phyloP scores from a whole-genome alignment of 1,140 invertebrate genomes.

The Scaptomyza graminum region DNA sequence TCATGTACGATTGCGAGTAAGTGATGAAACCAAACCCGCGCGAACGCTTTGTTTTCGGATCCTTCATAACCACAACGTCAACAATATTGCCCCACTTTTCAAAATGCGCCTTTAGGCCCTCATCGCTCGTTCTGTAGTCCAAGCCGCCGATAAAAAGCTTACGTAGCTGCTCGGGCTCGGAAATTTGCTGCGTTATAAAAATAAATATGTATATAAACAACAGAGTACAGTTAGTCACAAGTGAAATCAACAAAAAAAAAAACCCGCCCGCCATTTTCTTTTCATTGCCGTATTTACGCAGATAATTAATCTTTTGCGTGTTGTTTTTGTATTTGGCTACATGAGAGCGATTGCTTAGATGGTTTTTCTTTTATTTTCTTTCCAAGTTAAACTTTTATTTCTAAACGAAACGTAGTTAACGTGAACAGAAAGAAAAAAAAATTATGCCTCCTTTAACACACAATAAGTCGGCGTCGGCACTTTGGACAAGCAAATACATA shows the following conservation, averaged over 20 bases:
- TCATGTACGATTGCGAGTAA: constrained; percentile 95
- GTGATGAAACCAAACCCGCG: constrained; percentile 99
- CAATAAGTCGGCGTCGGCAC: constrained; percentile 49
- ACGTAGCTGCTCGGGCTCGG: constrained; percentile 95
- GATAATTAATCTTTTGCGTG: constrained; percentile 11
- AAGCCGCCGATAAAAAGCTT: constrained; percentile 99
- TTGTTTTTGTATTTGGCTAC: neutral
- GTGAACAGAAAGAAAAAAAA: constrained; percentile 1
- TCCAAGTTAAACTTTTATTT: neutral
- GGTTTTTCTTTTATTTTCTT: too few species aligned
- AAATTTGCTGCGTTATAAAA: constrained; percentile 51
- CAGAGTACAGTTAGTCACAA: constrained; percentile 56
- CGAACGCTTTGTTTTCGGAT: constrained; percentile 96
- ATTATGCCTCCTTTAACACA: constrained; percentile 1
- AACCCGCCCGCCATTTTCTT: constrained; percentile 73
- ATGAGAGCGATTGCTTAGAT: too few species aligned
- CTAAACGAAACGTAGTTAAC: neutral
- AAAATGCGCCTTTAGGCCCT: constrained; percentile 96
- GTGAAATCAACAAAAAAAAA: constrained; percentile 52
- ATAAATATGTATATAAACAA: constrained; percentile 31
- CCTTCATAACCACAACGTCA: constrained; percentile 99
- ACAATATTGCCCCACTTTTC: constrained; percentile 98
- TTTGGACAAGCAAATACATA: constrained; percentile 27
- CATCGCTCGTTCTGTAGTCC: constrained; percentile 98
- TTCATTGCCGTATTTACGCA: constrained; percentile 37